phyloP scores from a whole-genome alignment of 2,113 vertebrate species.

The Antigone vipio region DNA sequence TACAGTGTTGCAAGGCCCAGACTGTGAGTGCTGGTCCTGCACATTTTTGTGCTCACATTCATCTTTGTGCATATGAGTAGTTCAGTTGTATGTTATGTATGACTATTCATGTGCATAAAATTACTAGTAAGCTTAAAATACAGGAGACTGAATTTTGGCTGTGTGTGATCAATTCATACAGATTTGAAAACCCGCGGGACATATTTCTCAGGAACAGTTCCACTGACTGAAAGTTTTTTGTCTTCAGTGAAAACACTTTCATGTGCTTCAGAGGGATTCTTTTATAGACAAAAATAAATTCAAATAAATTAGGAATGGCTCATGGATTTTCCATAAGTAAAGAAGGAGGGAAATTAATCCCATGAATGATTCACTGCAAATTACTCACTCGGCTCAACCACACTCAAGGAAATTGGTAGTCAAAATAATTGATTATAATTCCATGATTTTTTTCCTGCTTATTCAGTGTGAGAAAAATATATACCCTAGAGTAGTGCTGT shows the following conservation, averaged over 20 bases:
- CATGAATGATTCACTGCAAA: neutral
- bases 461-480: neutral
- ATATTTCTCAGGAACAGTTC: neutral
- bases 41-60: neutral
- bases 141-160: neutral
- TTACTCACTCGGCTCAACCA: neutral
- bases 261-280: neutral
- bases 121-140: neutral
- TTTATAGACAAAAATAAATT: neutral
- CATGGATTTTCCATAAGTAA: neutral
- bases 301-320: neutral
- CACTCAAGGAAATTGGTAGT: conserved; percentile 9
- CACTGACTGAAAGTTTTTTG: neutral
- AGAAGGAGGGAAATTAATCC: neutral
- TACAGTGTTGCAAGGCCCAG: neutral
- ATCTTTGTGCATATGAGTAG: neutral
- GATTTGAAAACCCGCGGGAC: neutral
- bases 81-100: neutral
- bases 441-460: neutral
- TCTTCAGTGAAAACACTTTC: neutral
- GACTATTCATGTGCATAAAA: neutral
- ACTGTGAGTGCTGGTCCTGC: neutral
- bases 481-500: neutral
- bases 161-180: neutral
- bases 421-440: conserved; percentile 16